Conservation (phyloP, 2,888 invertebrate species). For the Rhopalosiphum nymphaeae region DNA sequence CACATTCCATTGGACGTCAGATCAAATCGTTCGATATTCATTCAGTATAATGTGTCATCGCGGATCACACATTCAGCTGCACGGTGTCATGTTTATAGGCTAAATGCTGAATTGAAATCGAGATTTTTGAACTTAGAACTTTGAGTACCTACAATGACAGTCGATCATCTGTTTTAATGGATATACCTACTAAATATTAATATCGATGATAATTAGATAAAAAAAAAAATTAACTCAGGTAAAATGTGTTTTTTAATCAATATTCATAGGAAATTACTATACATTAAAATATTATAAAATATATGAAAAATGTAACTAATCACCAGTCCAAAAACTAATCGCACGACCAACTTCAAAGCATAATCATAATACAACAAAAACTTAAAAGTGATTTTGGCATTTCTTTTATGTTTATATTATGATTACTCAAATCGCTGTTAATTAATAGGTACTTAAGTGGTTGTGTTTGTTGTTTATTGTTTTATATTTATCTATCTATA, state of each 20-base stretch:
- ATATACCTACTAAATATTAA: neutral
- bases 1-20: neutral
- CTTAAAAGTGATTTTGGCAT: neutral
- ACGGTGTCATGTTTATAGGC: neutral
- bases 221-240: neutral
- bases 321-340: neutral
- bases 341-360: neutral
- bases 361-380: neutral
- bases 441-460: neutral
- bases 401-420: neutral
- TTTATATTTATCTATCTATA: neutral
- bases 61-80: neutral
- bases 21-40: neutral
- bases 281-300: neutral
- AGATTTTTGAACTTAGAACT: neutral
- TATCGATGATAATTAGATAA: neutral
- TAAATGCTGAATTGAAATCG: neutral
- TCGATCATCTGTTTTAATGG: neutral
- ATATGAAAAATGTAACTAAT: neutral
- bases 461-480: neutral
- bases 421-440: neutral
- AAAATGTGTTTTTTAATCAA: neutral
- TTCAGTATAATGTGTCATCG: neutral
- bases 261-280: neutral
- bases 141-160: neutral